Evolutionary conservation across 2,113 vertebrate genomes (phyloP), one percentile per base, ranked within the genome.

Genomic region (Lontra canadensis): DNA sequence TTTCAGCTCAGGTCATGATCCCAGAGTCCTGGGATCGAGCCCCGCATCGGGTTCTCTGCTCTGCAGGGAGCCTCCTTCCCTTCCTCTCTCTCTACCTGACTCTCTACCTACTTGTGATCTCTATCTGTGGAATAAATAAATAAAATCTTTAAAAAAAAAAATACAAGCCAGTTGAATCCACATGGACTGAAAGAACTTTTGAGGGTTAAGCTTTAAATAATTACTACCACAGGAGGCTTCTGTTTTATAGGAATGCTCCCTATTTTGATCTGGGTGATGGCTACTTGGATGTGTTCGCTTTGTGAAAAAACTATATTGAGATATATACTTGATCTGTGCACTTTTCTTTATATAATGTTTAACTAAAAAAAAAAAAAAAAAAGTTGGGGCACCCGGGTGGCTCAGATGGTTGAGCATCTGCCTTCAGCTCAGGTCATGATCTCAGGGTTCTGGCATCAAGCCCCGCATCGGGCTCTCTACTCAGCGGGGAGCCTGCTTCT

Each of bases 181-280:
- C 52, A 17, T n/a, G 57, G 59, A 23, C 55, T 81, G 59, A 39
- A 73, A 29, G 39, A 61, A 65, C 25, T 82, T 39, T 49, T 59
- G 83, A 80, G 17, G 44, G 84, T 57, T 59, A 63, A 52, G 25
- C 8, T 92, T 73, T 93, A 74, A 74, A 74, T 93, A 63, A 39
- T 74, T 15, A 59, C 34, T 49, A 39, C 55, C 42, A 31, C 34
- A n/a, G 34, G 44, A 23, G 18, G 42, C 18, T 61, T 44, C 49
- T 74, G 80, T 47, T 89, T 34, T 3, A 8, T 39, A 73, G n/a
- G 44, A 29, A 49, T 47, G 13, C 31, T 76, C 29, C 55, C 6
- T 36, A 25, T 63, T 69, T 88, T 44, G 47, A 92, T 57, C 14
- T 47, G 23, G 7, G 36, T 73, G 31, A n/a, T 69, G 31, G 11